phyloP scores from a whole-genome alignment of 2,888 invertebrate genomes.

The Caenorhabditis wallacei region DNA sequence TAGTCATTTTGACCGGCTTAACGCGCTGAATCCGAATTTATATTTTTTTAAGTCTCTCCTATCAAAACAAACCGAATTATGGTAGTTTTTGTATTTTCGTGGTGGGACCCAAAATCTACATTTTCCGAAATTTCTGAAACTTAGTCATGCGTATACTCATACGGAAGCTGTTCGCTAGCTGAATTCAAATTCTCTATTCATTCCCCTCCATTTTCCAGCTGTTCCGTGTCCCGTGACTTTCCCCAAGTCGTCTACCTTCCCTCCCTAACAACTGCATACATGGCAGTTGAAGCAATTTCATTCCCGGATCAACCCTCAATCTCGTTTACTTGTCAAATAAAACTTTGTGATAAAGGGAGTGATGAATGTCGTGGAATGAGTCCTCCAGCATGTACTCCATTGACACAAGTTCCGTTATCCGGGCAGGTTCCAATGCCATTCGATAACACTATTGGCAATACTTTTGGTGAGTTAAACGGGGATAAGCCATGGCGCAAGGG shows the following conservation, averaged over 20 bases:
- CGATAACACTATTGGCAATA: constrained; percentile 49
- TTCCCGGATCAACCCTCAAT: constrained; percentile 79
- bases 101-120: no score
- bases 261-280: constrained; percentile 77
- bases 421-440: constrained; percentile 47
- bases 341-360: constrained; percentile 79
- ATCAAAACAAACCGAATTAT: no score
- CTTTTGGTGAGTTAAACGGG: constrained; percentile 36
- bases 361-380: constrained; percentile 80
- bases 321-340: constrained; percentile 80
- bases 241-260: constrained; percentile 77
- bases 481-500: no score
- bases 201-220: no score
- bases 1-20: no score
- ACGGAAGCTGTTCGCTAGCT: no score
- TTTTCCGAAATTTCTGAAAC: no score
- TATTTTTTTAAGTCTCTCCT: no score
- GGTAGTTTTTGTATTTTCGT: no score
- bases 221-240: constrained; percentile 75
- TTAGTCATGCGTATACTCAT: no score
- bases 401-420: constrained; percentile 37
- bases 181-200: no score
- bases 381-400: constrained; percentile 56
- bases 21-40: no score
- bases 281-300: constrained; percentile 78